phyloP scores from a whole-genome alignment of 2,888 invertebrate species.

The Trissoscelio sp. region DNA sequence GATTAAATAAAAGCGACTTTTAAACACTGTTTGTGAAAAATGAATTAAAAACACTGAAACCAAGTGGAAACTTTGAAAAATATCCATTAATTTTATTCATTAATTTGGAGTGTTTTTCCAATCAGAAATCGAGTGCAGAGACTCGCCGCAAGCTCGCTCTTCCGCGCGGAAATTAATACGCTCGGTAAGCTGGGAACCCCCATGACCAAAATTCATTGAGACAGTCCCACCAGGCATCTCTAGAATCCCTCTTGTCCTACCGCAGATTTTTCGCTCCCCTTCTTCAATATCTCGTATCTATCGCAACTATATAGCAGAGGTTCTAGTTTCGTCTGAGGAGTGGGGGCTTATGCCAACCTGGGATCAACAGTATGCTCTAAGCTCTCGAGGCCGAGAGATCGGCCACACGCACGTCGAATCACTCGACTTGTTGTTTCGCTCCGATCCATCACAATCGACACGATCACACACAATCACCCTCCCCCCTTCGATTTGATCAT shows the following conservation, averaged over 20 bases:
- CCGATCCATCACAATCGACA: conserved; percentile 26
- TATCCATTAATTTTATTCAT: too few species aligned
- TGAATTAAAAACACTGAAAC: too few species aligned
- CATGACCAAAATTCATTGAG: too few species aligned
- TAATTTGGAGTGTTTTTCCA: too few species aligned
- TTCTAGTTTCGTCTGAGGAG: conserved; percentile 61
- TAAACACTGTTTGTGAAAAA: too few species aligned
- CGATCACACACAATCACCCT: conserved; percentile 18
- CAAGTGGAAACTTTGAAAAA: too few species aligned
- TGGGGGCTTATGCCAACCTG: conserved; percentile 75
- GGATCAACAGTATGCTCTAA: conserved; percentile 78
- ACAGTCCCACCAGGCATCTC: too few species aligned
- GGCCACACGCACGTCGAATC: conserved; percentile 68
- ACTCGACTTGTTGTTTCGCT: conserved; percentile 36
- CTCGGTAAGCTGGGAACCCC: too few species aligned
- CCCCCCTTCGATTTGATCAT: neutral
- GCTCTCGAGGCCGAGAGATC: conserved; percentile 79
- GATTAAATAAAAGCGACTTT: too few species aligned
- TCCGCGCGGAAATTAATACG: too few species aligned
- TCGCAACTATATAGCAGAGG: conserved; percentile 57
- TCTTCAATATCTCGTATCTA: conserved; percentile 51
- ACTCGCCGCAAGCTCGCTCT: too few species aligned
- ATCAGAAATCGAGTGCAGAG: too few species aligned
- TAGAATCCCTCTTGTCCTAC: conserved; percentile 4
- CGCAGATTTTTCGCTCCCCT: conserved; percentile 54